Evolutionary conservation across 2,888 invertebrate genomes (phyloP), one percentile per base, ranked within the genome.

Genomic region (Netelia inedita): DNA sequence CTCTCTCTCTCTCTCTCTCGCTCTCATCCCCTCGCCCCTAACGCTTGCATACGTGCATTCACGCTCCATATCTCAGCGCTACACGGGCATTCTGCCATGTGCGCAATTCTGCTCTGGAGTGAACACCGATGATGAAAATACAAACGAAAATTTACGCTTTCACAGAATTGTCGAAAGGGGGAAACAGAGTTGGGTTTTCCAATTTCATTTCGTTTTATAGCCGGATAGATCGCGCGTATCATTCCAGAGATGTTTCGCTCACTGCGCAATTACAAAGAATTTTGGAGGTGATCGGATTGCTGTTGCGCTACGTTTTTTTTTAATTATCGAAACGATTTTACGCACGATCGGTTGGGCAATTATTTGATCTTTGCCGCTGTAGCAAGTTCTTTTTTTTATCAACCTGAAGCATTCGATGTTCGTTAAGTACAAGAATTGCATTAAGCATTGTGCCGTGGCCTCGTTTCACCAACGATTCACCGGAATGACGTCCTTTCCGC

Each of bases 101-200:
- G n/a, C 46, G 28, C 53, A 50, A 76, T 46, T 85, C 85, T 86
- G 83, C 86, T 53, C 21, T 86, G 87, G 74, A 86, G 85, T 85
- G 81, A 94, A 94, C 50, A 35, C 23, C 63, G 10, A 69, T 53
- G 63, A 74, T 66, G 35, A 79, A 68, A 85, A 61, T 72, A 66
- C 71, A 53, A 83, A 66, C 46, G 71, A 75, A 83, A 79, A 46
- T 66, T 41, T 43, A 53, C 43, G 16, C 19, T 50, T 50, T 28
- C 94, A 95, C 94, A 94, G 80, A 68, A 86, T 76, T 83, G 85
- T 80, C 79, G 85, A 80, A 65, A 75, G 63, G 82, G 6, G 21
- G 46, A 53, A 46, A 46, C 9, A 57, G 57, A 6, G 57, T 2
- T 69, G 10, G 21, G 9, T 74, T 75, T 75, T 72, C 19, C 66